phyloP scores from a whole-genome alignment of 2,113 vertebrate species.

The Crotalus helleri region DNA sequence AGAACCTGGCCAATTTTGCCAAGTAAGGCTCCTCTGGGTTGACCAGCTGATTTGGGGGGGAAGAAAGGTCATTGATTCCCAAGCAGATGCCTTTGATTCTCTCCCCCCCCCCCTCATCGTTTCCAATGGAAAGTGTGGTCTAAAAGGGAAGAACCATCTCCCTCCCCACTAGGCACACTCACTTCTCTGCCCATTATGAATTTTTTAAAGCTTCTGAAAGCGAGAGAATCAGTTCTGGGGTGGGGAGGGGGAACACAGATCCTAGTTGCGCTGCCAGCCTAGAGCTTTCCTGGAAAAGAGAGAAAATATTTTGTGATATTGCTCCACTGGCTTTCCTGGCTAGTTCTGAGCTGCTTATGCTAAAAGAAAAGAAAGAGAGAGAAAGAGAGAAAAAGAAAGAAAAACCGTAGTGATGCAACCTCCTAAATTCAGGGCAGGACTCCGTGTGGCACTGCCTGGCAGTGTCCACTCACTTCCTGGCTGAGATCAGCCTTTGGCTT shows the following conservation, averaged over 20 bases:
- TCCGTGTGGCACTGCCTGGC: not conserved
- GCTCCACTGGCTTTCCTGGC: conserved; percentile 29
- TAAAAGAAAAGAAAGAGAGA: not conserved
- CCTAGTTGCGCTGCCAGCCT: not conserved
- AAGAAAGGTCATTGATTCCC: not conserved
- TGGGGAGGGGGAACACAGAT: not conserved
- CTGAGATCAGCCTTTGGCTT: not conserved
- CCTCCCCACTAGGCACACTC: not conserved
- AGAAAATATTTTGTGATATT: conserved; percentile 37
- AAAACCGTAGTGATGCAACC: conserved; percentile 14
- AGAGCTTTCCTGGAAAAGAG: conserved; percentile 49
- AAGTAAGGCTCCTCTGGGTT: conserved; percentile 76
- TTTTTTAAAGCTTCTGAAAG: not conserved
- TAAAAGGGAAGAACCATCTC: not conserved
- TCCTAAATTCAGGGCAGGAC: conserved; percentile 28
- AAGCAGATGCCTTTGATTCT: not conserved
- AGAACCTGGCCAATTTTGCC: conserved; percentile 98
- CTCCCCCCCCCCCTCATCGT: not conserved
- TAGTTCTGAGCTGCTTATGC: conserved; percentile 61
- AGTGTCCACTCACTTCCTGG: too few relatives aligned
- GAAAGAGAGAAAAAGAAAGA: not conserved
- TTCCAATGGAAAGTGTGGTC: not conserved
- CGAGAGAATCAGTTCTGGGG: not conserved
- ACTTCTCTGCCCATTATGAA: not conserved
- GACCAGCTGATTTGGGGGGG: not conserved